Evolutionary conservation across 2,113 vertebrate species (phyloP), one percentile per base, ranked within the genome.

Genomic region (Cepphus grylle): DNA sequence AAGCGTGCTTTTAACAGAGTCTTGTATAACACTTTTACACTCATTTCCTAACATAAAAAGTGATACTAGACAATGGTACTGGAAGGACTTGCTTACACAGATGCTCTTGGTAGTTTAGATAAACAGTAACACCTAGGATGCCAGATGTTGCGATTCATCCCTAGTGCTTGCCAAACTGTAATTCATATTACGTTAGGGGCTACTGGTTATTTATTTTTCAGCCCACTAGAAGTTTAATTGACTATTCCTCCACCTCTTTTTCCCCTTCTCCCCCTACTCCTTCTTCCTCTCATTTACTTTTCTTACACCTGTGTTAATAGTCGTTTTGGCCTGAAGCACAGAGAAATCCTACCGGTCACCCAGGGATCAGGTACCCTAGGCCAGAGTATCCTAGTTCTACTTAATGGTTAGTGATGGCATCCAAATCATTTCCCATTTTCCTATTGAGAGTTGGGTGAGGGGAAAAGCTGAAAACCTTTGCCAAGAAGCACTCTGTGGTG

Each of bases 61-160:
- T 94, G 78, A 72, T 67, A 40, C 29, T 36, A 90, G 78, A 66
- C 73, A 84, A 61, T 67, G 85, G 56, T 62, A 55, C 76, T 94
- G 95, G 90, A 95, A 97, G 56, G 43, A n/a, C 56, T 90, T 91
- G 52, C 91, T 94, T 94, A 95, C 91, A 81, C 96, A 97, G 96
- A 97, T 96, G 95, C 93, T 96, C 47, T 67, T 95, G 81, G 90
- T 93, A 93, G 95, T 97, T 95, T 81, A 81, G 91, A 81, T 81
- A 91, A 97, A 91, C 80, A 96, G 81, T 86, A 94, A 90, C 93
- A 97, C 91, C 94, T 95, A 94, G 84, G 66, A 90, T 94, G 96
- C 96, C 97, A 98, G 97, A 97, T 98, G 96, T 97, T 97, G 95
- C 63, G 70, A 84, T 77, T 97, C 88, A 88, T 86, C 88, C 55